phyloP scores from a whole-genome alignment of 2,888 invertebrate genomes.

The Xanthia togata region DNA sequence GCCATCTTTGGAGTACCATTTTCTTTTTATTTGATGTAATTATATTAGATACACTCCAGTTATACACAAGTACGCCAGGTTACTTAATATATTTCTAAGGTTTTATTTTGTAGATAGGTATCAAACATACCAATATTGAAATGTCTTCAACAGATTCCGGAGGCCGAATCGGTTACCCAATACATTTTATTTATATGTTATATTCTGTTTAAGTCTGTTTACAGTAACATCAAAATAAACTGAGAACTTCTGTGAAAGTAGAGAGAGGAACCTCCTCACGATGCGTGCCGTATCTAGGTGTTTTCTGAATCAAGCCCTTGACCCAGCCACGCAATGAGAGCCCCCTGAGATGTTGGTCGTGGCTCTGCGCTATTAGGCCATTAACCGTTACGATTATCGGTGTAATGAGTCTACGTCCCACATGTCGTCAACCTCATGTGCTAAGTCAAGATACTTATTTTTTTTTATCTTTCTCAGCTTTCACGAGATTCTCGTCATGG shows the following conservation, averaged over 20 bases:
- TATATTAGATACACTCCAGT: conserved; percentile 20
- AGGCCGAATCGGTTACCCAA: conserved; percentile 15
- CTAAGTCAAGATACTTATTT: too few species aligned
- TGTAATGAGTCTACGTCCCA: too few species aligned
- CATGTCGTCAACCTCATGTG: too few species aligned
- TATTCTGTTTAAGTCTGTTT: conserved; percentile 8
- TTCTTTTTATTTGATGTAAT: conserved; percentile 26
- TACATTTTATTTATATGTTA: neutral
- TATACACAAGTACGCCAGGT: neutral
- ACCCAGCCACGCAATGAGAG: too few species aligned
- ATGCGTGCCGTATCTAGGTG: too few species aligned
- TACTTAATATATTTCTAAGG: neutral
- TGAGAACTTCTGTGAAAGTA: neutral
- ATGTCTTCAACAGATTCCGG: conserved; percentile 29
- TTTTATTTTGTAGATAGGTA: neutral
- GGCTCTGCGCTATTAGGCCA: too few species aligned
- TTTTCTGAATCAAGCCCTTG: too few species aligned
- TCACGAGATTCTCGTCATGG: too few species aligned
- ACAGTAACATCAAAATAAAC: conserved; percentile 13
- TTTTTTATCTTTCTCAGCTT: too few species aligned
- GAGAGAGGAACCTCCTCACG: too few species aligned
- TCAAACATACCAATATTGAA: conserved; percentile 19
- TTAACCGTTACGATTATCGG: too few species aligned
- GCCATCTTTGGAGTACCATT: conserved; percentile 13
- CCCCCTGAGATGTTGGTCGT: too few species aligned